Evolutionary conservation across 2,888 invertebrate species (phyloP).

Genomic region (Agriopis marginaria): DNA sequence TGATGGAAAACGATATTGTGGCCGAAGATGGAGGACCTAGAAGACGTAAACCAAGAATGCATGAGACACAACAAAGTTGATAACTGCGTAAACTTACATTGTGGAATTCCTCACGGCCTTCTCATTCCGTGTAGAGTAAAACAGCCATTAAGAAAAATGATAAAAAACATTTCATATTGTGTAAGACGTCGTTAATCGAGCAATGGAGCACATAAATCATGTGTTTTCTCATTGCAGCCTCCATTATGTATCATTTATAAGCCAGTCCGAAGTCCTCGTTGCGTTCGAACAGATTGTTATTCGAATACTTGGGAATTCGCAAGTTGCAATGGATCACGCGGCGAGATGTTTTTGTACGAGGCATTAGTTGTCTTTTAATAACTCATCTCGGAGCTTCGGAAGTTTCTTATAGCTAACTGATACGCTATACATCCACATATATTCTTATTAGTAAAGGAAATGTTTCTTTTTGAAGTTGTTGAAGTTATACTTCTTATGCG

Average conservation of each 20-base stretch:
- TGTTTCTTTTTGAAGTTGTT: too few species aligned
- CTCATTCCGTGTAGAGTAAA: neutral
- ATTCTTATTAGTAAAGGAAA: neutral
- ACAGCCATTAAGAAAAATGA: conserved; percentile 1
- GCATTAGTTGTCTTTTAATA: neutral
- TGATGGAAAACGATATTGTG: too few species aligned
- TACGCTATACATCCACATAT: neutral
- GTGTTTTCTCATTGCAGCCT: conserved; percentile 1
- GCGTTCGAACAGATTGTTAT: conserved; percentile 34
- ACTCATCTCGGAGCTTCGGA: neutral
- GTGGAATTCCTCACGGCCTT: conserved; percentile 1
- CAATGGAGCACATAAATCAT: conserved; percentile 18
- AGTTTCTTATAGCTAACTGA: neutral
- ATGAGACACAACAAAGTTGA: too few species aligned
- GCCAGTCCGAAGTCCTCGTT: conserved; percentile 1
- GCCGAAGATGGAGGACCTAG: too few species aligned
- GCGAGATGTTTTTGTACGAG: conserved; percentile 10
- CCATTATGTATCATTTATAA: conserved; percentile 23
- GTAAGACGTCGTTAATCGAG: conserved; percentile 17
- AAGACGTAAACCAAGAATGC: too few species aligned
- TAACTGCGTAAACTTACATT: too few species aligned
- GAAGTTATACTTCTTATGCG: too few species aligned
- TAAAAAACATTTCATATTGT: conserved; percentile 15
- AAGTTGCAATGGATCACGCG: conserved; percentile 7
- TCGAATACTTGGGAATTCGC: conserved; percentile 14